A percentile compares a stretch with the other conserved stretches of the same genome.
Conservation (phyloP, 2,888 invertebrate species). For the Rotaria sp. region DNA sequence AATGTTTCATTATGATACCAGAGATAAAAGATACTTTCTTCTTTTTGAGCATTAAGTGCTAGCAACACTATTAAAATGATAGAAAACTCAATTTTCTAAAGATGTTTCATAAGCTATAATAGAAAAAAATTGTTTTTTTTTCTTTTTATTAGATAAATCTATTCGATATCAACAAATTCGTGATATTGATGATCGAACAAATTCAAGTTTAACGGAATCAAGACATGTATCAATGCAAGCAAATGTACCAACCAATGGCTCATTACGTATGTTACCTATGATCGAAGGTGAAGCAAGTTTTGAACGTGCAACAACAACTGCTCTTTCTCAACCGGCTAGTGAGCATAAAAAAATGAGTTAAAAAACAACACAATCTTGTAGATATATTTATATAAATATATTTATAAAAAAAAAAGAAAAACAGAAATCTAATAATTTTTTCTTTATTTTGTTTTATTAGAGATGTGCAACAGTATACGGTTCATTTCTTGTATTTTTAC, state of each 20-base stretch:
- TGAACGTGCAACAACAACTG: not conserved
- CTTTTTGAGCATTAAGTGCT: too few relatives aligned
- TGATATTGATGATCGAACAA: slow-evolving; percentile 22
- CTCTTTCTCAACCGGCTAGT: not conserved
- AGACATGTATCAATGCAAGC: slow-evolving; percentile 16
- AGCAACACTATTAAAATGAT: too few relatives aligned
- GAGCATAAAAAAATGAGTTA: not conserved
- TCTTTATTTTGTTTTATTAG: not conserved
- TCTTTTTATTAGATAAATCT: not conserved
- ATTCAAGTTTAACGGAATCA: slow-evolving; percentile 7
- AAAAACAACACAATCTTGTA: not conserved
- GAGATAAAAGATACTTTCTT: too few relatives aligned
- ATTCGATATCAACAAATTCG: not conserved
- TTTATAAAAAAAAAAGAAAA: not conserved
- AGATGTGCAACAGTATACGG: not conserved
- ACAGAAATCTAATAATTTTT: not conserved
- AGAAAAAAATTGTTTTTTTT: too few relatives aligned
- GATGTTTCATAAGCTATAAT: too few relatives aligned
- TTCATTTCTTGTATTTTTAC: not conserved
- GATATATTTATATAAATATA: not conserved
- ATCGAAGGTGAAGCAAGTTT: not conserved
- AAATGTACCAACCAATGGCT: not conserved
- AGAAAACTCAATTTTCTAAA: too few relatives aligned
- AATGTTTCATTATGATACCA: too few relatives aligned
- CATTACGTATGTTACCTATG: not conserved